These are phyloP conservation scores for Callaeas wilsoni DNA, from an alignment of 2,113 vertebrate genomes.

Conservation along the genomic window DNA sequence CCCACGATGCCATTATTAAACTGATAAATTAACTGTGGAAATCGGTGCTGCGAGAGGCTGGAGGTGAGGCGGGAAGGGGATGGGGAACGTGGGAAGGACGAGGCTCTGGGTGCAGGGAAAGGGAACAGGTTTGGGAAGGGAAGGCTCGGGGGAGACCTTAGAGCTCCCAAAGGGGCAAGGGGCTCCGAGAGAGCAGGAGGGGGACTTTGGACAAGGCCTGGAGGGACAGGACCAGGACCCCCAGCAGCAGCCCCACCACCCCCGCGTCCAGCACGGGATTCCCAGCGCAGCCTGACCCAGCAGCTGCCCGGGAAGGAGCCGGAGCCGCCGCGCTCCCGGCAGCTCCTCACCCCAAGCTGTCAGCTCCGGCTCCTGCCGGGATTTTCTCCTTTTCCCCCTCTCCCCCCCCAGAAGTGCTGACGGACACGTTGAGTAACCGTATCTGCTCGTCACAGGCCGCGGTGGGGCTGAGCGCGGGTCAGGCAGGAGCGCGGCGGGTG, in stretches of 20 bases:
- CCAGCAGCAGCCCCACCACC: fast-evolving
- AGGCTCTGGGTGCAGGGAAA: not conserved
- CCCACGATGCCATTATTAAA: not conserved
- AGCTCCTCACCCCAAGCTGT: not conserved
- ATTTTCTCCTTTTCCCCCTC: fast-evolving
- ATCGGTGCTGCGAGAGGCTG: fast-evolving
- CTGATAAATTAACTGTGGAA: not conserved
- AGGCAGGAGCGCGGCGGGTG: not conserved
- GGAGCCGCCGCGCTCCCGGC: not conserved
- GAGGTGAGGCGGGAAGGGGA: not conserved
- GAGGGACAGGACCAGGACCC: too few relatives aligned
- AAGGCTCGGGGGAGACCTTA: fast-evolving
- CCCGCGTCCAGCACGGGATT: fast-evolving
- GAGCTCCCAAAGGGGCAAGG: not conserved
- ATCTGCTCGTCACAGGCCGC: not conserved
- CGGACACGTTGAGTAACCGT: not conserved
- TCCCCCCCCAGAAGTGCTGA: not conserved
- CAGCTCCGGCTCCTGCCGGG: not conserved
- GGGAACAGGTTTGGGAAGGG: not conserved
- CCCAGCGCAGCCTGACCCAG: not conserved
- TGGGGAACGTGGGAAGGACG: fast-evolving
- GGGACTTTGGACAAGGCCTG: not conserved
- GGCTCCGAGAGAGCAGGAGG: too few relatives aligned
- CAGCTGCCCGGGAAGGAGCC: not conserved
- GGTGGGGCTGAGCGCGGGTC: not conserved